Conservation (phyloP, 2,888 invertebrate species). For the Agonopterix subpropinquella region DNA sequence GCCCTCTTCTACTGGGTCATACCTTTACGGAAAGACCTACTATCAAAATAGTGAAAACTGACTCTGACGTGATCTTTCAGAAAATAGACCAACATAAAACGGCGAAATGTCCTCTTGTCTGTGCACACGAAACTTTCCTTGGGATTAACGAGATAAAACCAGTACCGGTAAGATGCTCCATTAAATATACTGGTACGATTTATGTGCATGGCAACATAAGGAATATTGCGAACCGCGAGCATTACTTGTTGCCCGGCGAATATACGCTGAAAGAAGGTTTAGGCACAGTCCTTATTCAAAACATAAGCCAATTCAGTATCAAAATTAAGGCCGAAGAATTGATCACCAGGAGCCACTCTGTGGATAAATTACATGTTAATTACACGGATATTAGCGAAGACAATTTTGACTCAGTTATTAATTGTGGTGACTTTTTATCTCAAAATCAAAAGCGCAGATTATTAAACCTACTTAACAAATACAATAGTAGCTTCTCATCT, state of each 20-base stretch:
- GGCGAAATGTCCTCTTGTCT: not conserved
- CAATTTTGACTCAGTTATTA: not conserved
- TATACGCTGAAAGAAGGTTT: not conserved
- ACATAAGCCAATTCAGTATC: not conserved
- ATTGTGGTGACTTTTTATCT: not conserved
- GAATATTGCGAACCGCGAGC: not conserved
- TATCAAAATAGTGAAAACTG: constrained; percentile 1
- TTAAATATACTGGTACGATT: not conserved
- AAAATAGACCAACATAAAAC: not conserved
- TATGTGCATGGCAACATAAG: constrained; percentile 3
- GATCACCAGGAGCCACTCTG: not conserved
- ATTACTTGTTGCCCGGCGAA: constrained; percentile 1
- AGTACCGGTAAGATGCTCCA: not conserved
- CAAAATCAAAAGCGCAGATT: not conserved
- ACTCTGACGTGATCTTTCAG: not conserved
- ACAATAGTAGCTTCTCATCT: constrained; percentile 10
- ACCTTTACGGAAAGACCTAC: constrained; percentile 3
- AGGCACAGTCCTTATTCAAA: not conserved
- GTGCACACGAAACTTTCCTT: not conserved
- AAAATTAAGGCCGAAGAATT: not conserved
- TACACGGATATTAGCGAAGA: not conserved
- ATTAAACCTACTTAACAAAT: not conserved
- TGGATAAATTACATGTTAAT: not conserved
- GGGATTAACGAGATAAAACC: not conserved
- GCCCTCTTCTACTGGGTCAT: constrained; percentile 1